Conservation (phyloP, 2,113 vertebrate species). For the Miniopterus natalensis region DNA sequence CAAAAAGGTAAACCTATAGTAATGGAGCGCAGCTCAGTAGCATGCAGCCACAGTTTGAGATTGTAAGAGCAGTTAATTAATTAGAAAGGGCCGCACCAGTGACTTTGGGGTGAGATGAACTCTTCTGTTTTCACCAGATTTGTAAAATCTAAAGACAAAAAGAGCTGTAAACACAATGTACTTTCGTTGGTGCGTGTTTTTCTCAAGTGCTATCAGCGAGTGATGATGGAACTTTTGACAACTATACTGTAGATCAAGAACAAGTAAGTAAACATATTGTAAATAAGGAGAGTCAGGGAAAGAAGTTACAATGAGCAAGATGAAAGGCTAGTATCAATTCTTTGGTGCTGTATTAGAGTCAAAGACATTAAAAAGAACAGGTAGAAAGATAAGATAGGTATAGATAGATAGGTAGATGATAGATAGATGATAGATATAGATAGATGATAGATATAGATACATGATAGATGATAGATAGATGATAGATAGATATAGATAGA, state of each 20-base stretch:
- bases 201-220: neutral
- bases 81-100: neutral
- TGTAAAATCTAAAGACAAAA: slow-evolving; percentile 41
- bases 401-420: neutral
- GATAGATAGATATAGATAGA: no score
- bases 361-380: neutral
- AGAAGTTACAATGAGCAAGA: neutral
- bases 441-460: no score
- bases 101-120: neutral
- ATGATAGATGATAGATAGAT: neutral
- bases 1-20: neutral
- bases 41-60: neutral
- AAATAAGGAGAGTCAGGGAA: neutral
- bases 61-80: neutral
- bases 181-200: neutral
- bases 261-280: neutral
- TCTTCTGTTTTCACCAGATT: neutral
- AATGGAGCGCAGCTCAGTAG: neutral
- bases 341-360: neutral
- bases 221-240: neutral
- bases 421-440: no score
- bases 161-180: neutral
- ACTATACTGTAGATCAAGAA: neutral
- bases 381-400: neutral
- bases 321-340: neutral